Percentiles rank a stretch among this genome's conserved stretches.
Conservation (phyloP, 2,888 invertebrate genomes). For the Agrenia bidenticulata region DNA sequence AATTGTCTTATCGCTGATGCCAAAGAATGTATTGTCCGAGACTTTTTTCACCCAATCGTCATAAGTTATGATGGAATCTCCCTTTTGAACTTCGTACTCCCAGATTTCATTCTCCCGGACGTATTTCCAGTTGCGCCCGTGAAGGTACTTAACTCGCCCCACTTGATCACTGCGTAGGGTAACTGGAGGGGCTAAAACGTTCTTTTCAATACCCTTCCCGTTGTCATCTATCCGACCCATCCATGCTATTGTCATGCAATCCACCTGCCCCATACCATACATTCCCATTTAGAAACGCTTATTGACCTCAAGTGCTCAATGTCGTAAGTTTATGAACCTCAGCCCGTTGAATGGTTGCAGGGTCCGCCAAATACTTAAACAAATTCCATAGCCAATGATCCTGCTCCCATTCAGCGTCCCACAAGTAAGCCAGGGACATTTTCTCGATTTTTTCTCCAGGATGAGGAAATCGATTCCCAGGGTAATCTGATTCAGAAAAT, state of each 20-base stretch:
- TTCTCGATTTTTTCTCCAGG: slow-evolving; percentile 4
- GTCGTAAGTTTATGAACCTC: too few relatives aligned
- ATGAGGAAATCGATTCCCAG: neutral
- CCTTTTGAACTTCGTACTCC: neutral
- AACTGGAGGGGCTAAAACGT: slow-evolving; percentile 1
- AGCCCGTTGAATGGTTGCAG: neutral
- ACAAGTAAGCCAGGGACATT: neutral
- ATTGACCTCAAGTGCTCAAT: too few relatives aligned
- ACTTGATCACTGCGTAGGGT: neutral
- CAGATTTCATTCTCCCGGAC: neutral
- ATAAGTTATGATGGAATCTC: neutral
- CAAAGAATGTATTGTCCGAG: neutral
- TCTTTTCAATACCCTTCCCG: neutral
- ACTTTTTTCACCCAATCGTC: neutral
- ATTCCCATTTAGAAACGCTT: too few relatives aligned
- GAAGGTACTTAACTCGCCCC: neutral
- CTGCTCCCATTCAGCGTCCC: slow-evolving; percentile 8
- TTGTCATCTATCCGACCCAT: slow-evolving; percentile 5
- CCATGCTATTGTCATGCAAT: slow-evolving; percentile 15
- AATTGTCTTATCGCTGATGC: neutral
- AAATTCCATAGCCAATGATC: slow-evolving; percentile 15
- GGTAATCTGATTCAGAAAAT: neutral
- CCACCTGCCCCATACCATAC: neutral
- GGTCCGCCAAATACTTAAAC: slow-evolving; percentile 9
- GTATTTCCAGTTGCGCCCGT: slow-evolving; percentile 13